Evolutionary conservation across 2,888 invertebrate species (phyloP).

Genomic region (Synanthedon formicaeformis): DNA sequence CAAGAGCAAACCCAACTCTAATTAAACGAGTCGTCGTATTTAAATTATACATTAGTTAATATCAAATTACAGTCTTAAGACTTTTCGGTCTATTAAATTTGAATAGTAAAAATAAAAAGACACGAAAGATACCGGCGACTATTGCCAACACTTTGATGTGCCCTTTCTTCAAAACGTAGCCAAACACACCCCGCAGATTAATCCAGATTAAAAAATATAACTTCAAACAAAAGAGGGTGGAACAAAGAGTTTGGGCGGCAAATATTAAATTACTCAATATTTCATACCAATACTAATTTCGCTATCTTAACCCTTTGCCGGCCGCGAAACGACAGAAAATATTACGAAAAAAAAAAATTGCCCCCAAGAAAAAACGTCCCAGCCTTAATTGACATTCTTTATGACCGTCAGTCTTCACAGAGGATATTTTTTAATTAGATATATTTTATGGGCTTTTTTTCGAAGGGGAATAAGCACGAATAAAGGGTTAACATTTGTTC

Average conservation of each 20-base stretch:
- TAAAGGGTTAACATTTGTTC: conserved; percentile 71
- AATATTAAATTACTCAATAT: conserved; percentile 70
- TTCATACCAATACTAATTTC: conserved; percentile 70
- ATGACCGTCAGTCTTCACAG: conserved; percentile 68
- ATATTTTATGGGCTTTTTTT: conserved; percentile 71
- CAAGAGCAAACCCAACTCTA: no score
- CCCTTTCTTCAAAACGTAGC: not conserved
- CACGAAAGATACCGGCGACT: no score
- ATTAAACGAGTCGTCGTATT: no score
- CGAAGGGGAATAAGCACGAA: conserved; percentile 55
- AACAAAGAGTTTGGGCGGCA: conserved; percentile 24
- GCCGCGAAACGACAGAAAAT: conserved; percentile 60
- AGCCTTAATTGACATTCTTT: conserved; percentile 71
- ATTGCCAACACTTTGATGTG: not conserved
- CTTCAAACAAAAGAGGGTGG: conserved; percentile 18
- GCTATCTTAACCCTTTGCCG: conserved; percentile 67
- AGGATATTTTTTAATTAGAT: conserved; percentile 73
- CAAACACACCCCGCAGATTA: conserved; percentile 12
- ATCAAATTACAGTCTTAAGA: no score
- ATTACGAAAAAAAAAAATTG: conserved; percentile 34
- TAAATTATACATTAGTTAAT: no score
- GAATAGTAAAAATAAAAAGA: no score
- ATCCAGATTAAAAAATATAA: conserved; percentile 29
- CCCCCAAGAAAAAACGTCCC: conserved; percentile 56
- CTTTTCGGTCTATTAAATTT: no score